Evolutionary conservation across 2,888 invertebrate species (phyloP).

Genomic region (Agrotis puta): DNA sequence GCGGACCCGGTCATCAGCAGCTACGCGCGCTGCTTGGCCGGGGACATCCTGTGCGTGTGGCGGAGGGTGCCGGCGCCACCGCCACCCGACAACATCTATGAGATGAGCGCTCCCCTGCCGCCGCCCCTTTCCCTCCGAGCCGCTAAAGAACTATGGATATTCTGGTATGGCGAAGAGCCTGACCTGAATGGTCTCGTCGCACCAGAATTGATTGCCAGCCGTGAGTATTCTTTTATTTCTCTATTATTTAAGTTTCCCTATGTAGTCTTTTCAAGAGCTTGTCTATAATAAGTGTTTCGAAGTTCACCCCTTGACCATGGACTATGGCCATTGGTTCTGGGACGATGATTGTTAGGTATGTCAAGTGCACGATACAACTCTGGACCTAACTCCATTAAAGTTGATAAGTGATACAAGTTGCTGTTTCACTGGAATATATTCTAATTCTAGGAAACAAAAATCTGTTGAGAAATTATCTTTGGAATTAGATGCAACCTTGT

Average conservation of each 20-base stretch:
- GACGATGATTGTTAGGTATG: constrained; percentile 18
- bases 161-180: constrained; percentile 99
- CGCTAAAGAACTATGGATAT: constrained; percentile 99
- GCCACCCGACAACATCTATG: constrained; percentile 84
- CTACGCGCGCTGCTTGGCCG: constrained; percentile 97
- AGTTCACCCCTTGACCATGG: constrained; percentile 10
- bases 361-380: constrained; percentile 4
- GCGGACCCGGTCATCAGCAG: constrained; percentile 97
- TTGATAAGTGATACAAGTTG: not conserved
- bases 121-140: constrained; percentile 95
- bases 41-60: constrained; percentile 99
- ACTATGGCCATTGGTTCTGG: constrained; percentile 5
- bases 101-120: constrained; percentile 88
- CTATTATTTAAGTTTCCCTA: not conserved
- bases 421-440: not conserved
- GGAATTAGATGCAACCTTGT: constrained; percentile 42
- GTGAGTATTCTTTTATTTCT: constrained; percentile 91
- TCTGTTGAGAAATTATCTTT: constrained; percentile 12
- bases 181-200: constrained; percentile 96
- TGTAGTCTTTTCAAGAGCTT: not conserved
- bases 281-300: not conserved
- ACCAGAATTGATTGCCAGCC: constrained; percentile 95
- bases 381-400: constrained; percentile 2
- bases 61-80: constrained; percentile 94
- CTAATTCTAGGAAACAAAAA: constrained; percentile 6